Conservation (phyloP, 2,113 vertebrate species). For the Petaurus breviceps region DNA sequence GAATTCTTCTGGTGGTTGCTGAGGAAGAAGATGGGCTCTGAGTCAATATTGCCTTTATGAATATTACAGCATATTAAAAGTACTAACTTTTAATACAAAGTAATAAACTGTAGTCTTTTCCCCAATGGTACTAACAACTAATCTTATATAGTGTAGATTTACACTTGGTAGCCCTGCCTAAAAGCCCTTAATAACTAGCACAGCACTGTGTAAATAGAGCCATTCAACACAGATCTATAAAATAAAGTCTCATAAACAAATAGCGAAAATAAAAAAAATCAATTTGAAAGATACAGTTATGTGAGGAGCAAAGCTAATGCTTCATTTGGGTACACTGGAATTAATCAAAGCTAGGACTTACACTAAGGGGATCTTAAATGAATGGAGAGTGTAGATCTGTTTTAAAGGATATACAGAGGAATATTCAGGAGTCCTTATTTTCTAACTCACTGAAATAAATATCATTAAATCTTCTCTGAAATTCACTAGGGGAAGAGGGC, state of each 20-base stretch:
- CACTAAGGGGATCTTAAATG: background rate
- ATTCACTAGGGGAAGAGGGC: conserved; percentile 19
- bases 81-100: conserved; percentile 70
- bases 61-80: conserved; percentile 67
- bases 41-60: conserved; percentile 68
- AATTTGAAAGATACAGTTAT: conserved; percentile 24
- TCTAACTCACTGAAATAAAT: background rate
- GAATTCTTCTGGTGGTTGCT: conserved; percentile 64
- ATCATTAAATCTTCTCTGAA: background rate
- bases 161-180: conserved; percentile 52
- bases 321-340: conserved; percentile 39
- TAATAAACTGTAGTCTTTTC: conserved; percentile 70
- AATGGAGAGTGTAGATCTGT: background rate
- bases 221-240: conserved; percentile 47
- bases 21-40: conserved; percentile 64
- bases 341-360: conserved; percentile 33
- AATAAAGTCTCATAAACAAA: conserved; percentile 50
- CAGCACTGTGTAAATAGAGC: conserved; percentile 50
- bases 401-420: background rate
- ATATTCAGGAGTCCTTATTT: conserved; percentile 11
- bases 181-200: conserved; percentile 63
- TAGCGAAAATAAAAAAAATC: conserved; percentile 33
- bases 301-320: background rate
- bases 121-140: conserved; percentile 68
- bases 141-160: conserved; percentile 73